These are phyloP conservation scores for Micronycteris hirsuta DNA, from an alignment of 2,113 vertebrate species.

Conservation along the genomic window DNA sequence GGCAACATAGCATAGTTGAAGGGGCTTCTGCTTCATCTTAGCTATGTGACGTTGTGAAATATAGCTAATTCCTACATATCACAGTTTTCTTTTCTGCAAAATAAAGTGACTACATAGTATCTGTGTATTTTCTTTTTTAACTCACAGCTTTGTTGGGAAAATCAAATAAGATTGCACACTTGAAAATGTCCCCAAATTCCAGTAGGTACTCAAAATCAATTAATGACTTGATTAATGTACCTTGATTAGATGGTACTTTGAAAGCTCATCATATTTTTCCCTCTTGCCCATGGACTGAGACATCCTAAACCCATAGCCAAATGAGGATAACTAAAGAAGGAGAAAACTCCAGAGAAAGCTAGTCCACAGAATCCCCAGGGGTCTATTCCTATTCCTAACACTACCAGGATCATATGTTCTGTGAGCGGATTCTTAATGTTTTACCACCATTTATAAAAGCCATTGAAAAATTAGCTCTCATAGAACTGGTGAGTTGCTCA, in stretches of 20 bases:
- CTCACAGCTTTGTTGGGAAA: neutral
- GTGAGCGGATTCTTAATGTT: neutral
- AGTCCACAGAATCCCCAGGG: neutral
- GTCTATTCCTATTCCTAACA: neutral
- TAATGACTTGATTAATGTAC: neutral
- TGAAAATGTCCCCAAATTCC: conserved; percentile 13
- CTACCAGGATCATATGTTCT: neutral
- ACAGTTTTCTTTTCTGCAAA: neutral
- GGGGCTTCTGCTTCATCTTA: neutral
- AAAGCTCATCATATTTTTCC: neutral
- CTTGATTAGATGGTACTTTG: neutral
- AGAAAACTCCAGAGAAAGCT: neutral
- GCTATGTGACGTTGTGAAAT: neutral
- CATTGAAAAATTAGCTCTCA: neutral
- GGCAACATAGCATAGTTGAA: neutral
- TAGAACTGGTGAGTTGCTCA: too few relatives aligned
- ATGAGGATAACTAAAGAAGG: neutral
- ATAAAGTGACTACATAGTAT: neutral
- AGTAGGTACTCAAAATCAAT: neutral
- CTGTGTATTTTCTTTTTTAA: neutral
- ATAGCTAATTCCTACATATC: neutral
- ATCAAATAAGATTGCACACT: neutral
- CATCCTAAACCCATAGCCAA: neutral
- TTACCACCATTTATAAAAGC: conserved; percentile 31
- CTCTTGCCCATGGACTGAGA: neutral